phyloP scores from a whole-genome alignment of 2,797 vertebrate species.

The Xenopus petersii region DNA sequence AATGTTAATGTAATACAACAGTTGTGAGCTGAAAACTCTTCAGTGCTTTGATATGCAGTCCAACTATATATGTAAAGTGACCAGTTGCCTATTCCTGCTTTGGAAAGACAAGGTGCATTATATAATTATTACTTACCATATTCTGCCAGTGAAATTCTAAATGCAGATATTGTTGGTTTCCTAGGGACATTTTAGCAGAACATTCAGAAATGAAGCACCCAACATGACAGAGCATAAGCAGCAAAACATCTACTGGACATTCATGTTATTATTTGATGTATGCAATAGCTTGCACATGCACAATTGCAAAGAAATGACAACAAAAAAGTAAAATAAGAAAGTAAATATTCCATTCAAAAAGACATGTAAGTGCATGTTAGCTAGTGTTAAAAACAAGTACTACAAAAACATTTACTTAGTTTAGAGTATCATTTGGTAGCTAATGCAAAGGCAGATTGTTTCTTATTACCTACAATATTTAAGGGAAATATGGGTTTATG shows the following conservation, averaged over 20 bases:
- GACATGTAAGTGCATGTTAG: too few species aligned
- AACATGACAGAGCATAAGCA: slow-evolving; percentile 24
- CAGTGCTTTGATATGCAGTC: too few species aligned
- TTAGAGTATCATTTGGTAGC: slow-evolving; percentile 38
- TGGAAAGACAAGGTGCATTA: slow-evolving; percentile 7
- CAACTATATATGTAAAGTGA: too few species aligned
- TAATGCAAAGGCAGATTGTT: slow-evolving; percentile 70
- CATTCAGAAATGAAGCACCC: slow-evolving; percentile 47
- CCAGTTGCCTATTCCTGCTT: too few species aligned
- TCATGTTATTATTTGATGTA: not conserved
- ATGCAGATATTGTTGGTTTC: slow-evolving; percentile 48
- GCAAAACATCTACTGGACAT: slow-evolving; percentile 6
- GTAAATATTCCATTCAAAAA: too few species aligned
- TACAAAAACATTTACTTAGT: too few species aligned
- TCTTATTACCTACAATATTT: not conserved
- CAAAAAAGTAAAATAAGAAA: too few species aligned
- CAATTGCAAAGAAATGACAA: not conserved
- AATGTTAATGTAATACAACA: too few species aligned
- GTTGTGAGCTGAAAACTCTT: too few species aligned
- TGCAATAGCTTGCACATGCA: slow-evolving; percentile 9
- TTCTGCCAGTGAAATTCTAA: slow-evolving; percentile 43
- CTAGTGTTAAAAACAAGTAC: too few species aligned
- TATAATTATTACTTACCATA: slow-evolving; percentile 54
- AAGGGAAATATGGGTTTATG: too few species aligned
- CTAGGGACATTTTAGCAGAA: slow-evolving; percentile 52